Evolutionary conservation across 2,113 vertebrate genomes (phyloP).

Genomic region (Dicrurus megarhynchus): DNA sequence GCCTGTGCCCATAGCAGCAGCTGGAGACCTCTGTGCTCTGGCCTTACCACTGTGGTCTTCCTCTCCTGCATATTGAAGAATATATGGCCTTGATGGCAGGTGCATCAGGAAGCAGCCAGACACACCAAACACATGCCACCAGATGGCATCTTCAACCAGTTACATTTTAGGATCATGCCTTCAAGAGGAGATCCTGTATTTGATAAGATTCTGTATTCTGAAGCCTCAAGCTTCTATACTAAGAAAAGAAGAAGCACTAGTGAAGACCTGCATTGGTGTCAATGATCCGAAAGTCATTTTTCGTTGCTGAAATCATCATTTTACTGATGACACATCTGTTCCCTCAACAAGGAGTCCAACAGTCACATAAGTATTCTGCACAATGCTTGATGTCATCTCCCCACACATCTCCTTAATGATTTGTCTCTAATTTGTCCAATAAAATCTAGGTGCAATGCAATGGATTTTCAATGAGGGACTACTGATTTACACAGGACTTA

Average conservation of each 20-base stretch:
- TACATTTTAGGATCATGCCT: not conserved
- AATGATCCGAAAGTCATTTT: not conserved
- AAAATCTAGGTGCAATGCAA: not conserved
- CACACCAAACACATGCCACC: not conserved
- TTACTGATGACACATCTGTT: not conserved
- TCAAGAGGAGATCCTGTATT: not conserved
- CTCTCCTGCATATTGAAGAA: not conserved
- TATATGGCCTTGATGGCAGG: not conserved
- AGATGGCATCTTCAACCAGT: conserved; percentile 51
- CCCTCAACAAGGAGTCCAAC: not conserved
- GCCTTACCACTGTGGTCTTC: not conserved
- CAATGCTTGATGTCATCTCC: not conserved
- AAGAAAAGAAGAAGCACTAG: not conserved
- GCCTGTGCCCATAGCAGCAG: not conserved
- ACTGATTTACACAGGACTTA: not conserved
- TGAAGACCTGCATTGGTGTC: rapidly evolving
- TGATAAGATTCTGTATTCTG: rapidly evolving
- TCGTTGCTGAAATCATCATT: not conserved
- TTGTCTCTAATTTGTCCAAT: not conserved
- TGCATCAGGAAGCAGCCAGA: not conserved
- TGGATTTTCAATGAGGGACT: not conserved
- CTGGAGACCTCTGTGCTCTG: not conserved
- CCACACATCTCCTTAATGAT: not conserved
- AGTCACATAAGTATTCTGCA: not conserved
- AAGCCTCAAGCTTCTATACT: not conserved